phyloP scores from a whole-genome alignment of 1,140 invertebrate species.

The Neodiprion lecontei region DNA sequence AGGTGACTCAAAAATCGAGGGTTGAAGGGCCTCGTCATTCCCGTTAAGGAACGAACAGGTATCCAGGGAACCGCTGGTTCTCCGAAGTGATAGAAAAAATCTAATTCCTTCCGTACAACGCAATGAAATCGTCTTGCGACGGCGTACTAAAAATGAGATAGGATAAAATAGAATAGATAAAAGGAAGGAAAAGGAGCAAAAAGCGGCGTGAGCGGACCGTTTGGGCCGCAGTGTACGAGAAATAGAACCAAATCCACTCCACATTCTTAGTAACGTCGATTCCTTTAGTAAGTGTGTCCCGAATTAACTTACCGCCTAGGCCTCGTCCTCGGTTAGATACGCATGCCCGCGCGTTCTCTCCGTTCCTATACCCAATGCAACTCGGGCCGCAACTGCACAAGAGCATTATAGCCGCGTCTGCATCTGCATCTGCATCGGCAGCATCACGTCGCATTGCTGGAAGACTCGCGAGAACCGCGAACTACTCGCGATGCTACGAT shows the following conservation, averaged over 20 bases:
- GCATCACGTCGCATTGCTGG: background rate
- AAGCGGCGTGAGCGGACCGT: slow-evolving; percentile 21
- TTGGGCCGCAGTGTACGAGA: slow-evolving; percentile 41
- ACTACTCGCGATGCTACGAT: background rate
- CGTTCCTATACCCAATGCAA: no score
- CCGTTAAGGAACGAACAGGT: no score
- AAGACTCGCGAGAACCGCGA: background rate
- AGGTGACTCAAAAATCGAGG: no score
- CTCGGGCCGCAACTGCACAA: no score
- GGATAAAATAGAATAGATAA: background rate
- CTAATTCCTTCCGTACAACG: no score
- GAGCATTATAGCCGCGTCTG: background rate
- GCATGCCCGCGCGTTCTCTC: no score
- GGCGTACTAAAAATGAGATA: background rate
- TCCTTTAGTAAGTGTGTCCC: slow-evolving; percentile 13
- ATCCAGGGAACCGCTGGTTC: no score
- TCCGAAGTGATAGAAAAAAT: no score
- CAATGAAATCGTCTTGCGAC: no score
- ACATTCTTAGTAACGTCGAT: slow-evolving; percentile 45
- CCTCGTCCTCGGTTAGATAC: background rate
- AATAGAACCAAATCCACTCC: slow-evolving; percentile 48
- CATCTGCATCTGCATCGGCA: background rate
- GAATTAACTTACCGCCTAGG: slow-evolving; percentile 7
- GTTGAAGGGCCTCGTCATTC: no score
- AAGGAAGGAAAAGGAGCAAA: slow-evolving; percentile 22